A percentile compares a stretch with the other conserved stretches of the same genome.
Evolutionary conservation across 2,113 vertebrate genomes (phyloP).

Genomic region (Poecile atricapillus): DNA sequence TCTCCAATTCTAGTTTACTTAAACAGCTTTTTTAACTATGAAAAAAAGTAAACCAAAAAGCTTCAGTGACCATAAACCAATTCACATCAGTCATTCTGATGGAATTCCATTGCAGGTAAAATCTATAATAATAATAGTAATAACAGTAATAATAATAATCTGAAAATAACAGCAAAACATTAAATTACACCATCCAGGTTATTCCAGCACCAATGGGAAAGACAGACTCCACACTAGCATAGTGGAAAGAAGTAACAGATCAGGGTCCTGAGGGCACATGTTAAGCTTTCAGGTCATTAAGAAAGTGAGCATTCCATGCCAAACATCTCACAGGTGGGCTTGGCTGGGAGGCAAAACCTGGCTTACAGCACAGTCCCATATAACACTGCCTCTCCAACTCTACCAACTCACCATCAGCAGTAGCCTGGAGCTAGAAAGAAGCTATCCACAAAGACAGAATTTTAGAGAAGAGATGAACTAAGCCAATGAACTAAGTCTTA

Average conservation of each 20-base stretch:
- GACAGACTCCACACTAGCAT: accelerated
- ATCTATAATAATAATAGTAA: background rate
- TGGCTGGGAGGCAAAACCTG: background rate
- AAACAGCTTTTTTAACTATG: background rate
- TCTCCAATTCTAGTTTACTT: background rate
- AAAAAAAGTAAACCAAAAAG: background rate
- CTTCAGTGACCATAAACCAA: background rate
- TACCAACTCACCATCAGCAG: background rate
- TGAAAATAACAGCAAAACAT: background rate
- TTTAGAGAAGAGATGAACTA: background rate
- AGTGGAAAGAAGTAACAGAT: background rate
- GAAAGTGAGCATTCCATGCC: background rate
- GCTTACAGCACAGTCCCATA: background rate
- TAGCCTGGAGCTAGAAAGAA: background rate
- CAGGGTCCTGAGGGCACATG: background rate
- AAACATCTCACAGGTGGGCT: background rate
- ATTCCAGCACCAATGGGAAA: background rate
- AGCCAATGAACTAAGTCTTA: background rate
- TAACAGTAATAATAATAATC: background rate
- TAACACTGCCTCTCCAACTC: background rate
- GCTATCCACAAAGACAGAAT: background rate
- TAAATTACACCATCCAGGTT: background rate
- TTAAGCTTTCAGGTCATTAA: background rate
- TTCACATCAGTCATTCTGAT: background rate
- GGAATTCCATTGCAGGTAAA: background rate